Percentiles rank a stretch among this genome's conserved stretches.
phyloP scores from a whole-genome alignment of 2,888 invertebrate genomes.

The Cerceris ruficornis region DNA sequence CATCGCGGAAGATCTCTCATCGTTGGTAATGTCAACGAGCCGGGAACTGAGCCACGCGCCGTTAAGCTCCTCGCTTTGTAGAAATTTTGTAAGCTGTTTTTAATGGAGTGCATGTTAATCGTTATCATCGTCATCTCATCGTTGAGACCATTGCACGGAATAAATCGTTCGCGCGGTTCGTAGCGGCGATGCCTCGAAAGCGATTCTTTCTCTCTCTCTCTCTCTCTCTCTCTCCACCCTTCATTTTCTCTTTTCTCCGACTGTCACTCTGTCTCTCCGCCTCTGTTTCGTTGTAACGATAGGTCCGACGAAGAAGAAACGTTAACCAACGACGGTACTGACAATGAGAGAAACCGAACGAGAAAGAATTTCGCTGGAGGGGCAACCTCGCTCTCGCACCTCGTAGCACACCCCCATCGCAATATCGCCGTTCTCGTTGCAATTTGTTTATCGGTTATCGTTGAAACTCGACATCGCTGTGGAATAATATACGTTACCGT shows the following conservation, averaged over 20 bases:
- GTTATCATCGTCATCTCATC: constrained; percentile 45
- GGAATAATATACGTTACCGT: constrained; percentile 60
- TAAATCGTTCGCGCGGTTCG: constrained; percentile 32
- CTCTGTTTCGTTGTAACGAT: too few species aligned
- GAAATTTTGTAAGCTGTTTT: constrained; percentile 23
- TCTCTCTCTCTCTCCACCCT: too few species aligned
- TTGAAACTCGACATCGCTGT: constrained; percentile 58
- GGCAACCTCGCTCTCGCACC: neutral
- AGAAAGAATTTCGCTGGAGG: neutral
- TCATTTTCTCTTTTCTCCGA: too few species aligned
- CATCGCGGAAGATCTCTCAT: neutral
- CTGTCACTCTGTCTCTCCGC: too few species aligned
- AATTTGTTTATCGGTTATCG: constrained; percentile 62
- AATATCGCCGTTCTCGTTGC: constrained; percentile 63
- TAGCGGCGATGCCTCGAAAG: constrained; percentile 10
- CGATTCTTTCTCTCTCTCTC: neutral
- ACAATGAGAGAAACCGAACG: too few species aligned
- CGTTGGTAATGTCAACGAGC: too few species aligned
- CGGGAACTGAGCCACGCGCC: constrained; percentile 33
- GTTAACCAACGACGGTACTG: too few species aligned
- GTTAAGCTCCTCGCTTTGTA: constrained; percentile 33
- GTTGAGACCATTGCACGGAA: constrained; percentile 45
- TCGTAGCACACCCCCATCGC: constrained; percentile 15
- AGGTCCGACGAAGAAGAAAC: too few species aligned
- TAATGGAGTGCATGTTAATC: constrained; percentile 49